Percentiles rank a stretch among this genome's conserved stretches.
These are phyloP conservation scores for Sinocyclocheilus anshuiensis DNA, from an alignment of 2,113 vertebrate species.

Conservation along the genomic window DNA sequence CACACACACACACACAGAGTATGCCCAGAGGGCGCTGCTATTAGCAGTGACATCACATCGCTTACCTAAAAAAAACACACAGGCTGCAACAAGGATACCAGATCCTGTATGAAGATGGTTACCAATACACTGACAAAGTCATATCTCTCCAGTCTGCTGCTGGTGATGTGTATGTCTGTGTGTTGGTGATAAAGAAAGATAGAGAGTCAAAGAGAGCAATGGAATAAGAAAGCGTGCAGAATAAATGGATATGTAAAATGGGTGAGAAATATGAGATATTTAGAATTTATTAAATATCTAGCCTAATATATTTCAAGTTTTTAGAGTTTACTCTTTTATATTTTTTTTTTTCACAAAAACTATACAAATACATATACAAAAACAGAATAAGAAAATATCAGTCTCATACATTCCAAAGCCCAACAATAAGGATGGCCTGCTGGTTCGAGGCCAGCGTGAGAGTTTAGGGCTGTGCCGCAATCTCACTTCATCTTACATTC, in stretches of 20 bases:
- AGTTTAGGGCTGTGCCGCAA: no score
- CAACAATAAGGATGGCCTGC: neutral
- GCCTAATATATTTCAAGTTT: no score
- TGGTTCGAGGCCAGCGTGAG: no score
- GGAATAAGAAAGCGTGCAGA: neutral
- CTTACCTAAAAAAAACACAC: conserved; percentile 40
- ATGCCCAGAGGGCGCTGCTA: conserved; percentile 26
- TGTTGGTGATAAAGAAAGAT: neutral
- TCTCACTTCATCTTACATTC: no score
- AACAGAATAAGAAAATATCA: no score
- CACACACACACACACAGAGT: neutral
- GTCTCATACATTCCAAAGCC: neutral
- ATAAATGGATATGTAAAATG: neutral
- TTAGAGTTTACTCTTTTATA: no score
- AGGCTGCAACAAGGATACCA: conserved; percentile 6
- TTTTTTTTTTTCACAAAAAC: no score
- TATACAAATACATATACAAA: no score
- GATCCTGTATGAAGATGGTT: neutral
- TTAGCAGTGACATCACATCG: conserved; percentile 50
- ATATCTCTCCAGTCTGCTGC: neutral
- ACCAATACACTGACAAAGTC: neutral
- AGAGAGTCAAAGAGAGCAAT: neutral
- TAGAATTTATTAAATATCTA: neutral
- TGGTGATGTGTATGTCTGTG: neutral
- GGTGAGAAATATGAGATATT: neutral